Evolutionary conservation across 2,113 vertebrate genomes (phyloP).

Genomic region (Neotragus pygmaeus): DNA sequence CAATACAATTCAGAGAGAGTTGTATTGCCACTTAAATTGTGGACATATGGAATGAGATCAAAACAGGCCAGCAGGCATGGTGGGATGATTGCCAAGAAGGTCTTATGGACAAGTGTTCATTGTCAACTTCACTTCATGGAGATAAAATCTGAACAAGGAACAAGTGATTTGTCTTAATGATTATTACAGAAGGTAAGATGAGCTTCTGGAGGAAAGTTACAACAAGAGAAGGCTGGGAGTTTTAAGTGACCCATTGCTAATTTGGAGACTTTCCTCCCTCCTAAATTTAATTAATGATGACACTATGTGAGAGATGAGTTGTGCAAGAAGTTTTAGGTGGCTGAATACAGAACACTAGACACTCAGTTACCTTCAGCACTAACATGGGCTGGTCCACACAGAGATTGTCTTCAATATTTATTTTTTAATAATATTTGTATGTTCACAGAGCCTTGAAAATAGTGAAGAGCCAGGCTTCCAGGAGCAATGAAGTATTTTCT

Average conservation of each 20-base stretch:
- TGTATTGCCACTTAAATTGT: constrained; percentile 65
- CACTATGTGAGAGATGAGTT: constrained; percentile 51
- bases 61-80: constrained; percentile 65
- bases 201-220: constrained; percentile 61
- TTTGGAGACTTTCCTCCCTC: constrained; percentile 71
- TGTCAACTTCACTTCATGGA: constrained; percentile 80
- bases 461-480: background rate
- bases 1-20: constrained; percentile 54
- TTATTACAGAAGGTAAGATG: constrained; percentile 71
- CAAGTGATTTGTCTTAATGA: constrained; percentile 66
- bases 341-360: constrained; percentile 61
- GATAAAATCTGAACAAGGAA: constrained; percentile 76
- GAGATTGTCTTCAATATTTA: constrained; percentile 11
- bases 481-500: background rate
- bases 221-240: constrained; percentile 74
- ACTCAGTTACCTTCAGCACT: constrained; percentile 65
- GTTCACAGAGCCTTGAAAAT: background rate
- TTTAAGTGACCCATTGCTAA: constrained; percentile 71
- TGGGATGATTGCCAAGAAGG: constrained; percentile 73
- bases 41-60: constrained; percentile 75
- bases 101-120: constrained; percentile 68
- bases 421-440: constrained; percentile 27
- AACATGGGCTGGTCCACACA: constrained; percentile 34
- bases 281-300: constrained; percentile 76
- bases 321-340: constrained; percentile 41